These are phyloP conservation scores for Drosophila prostipennis DNA, from an alignment of 2,888 invertebrate genomes.

Conservation along the genomic window DNA sequence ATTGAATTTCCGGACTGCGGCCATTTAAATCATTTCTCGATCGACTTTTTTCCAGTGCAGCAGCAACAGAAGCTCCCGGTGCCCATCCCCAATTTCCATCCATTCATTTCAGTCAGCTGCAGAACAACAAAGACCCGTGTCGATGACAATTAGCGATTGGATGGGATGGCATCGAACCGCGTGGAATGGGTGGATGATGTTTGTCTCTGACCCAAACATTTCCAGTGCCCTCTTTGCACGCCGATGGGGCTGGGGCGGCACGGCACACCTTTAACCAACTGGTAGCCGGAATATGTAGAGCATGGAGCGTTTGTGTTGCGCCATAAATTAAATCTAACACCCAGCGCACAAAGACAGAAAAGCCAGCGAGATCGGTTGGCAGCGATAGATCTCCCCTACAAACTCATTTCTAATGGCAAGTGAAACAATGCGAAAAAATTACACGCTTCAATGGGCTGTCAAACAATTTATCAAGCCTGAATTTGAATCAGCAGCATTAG, in stretches of 20 bases:
- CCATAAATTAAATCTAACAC: constrained; percentile 81
- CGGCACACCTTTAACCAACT: constrained; percentile 49
- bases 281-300: constrained; percentile 73
- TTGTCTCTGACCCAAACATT: constrained; percentile 44
- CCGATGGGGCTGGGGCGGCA: constrained; percentile 14
- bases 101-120: constrained; percentile 56
- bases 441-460: constrained; percentile 71
- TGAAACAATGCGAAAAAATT: constrained; percentile 56
- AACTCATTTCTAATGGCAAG: constrained; percentile 75
- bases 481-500: constrained; percentile 14
- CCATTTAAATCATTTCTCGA: neutral
- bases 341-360: constrained; percentile 26
- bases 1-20: too few relatives aligned
- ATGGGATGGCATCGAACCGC: constrained; percentile 34
- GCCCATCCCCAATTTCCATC: constrained; percentile 64
- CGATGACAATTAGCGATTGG: constrained; percentile 79
- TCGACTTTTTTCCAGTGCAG: constrained; percentile 20
- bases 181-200: constrained; percentile 20
- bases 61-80: constrained; percentile 11
- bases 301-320: constrained; percentile 71
- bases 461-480: constrained; percentile 42
- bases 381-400: constrained; percentile 50
- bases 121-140: constrained; percentile 70
- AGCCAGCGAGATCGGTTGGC: constrained; percentile 57
- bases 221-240: constrained; percentile 5